Evolutionary conservation across 2,113 vertebrate species (phyloP).

Genomic region (Cyanoramphus novaezelandiae): DNA sequence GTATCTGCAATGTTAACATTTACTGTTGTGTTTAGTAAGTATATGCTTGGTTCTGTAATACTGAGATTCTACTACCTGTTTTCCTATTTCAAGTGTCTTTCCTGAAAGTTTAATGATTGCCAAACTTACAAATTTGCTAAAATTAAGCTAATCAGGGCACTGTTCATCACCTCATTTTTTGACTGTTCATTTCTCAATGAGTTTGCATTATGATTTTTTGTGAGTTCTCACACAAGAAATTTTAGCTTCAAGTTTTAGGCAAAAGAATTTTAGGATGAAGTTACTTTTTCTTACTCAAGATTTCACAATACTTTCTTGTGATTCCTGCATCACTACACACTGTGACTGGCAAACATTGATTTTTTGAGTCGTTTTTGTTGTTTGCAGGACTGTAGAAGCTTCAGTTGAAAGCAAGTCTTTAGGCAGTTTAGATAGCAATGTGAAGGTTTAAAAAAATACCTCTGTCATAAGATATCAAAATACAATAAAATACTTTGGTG

Average conservation of each 20-base stretch:
- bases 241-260: not conserved
- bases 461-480: not conserved
- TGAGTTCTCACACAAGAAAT: not conserved
- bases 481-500: not conserved
- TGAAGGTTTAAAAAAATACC: not conserved
- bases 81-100: constrained; percentile 52
- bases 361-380: not conserved
- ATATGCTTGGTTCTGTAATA: not conserved
- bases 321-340: not conserved
- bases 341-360: not conserved
- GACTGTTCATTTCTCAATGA: constrained; percentile 21
- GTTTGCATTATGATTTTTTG: not conserved
- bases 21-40: constrained; percentile 6
- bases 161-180: not conserved
- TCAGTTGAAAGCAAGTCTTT: not conserved
- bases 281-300: not conserved
- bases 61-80: constrained; percentile 18
- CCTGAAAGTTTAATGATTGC: constrained; percentile 44
- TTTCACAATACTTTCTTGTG: not conserved
- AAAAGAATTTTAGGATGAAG: not conserved
- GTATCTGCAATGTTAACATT: not conserved
- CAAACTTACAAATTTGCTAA: not conserved
- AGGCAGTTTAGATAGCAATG: not conserved
- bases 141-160: not conserved
- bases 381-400: not conserved